Evolutionary conservation across 2,888 invertebrate species (phyloP), one percentile per base, ranked within the genome.

Genomic region (Drosophila neotestacea): DNA sequence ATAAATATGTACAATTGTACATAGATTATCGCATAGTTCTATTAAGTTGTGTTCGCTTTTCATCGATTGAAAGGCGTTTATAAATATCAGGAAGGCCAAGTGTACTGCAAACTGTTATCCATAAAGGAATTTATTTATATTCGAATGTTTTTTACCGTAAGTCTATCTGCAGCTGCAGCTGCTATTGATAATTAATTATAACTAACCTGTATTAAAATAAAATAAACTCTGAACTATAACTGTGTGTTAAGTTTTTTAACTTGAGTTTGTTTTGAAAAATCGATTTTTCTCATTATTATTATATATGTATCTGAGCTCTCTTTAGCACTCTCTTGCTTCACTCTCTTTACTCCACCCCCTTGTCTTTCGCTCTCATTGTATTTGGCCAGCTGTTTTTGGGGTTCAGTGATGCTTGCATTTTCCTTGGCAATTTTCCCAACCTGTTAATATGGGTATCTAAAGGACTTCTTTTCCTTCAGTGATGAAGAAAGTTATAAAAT

Each of bases 221-320:
- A 22, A 22, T 22, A 22, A 1, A 22, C 22, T 38, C 9, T 61
- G 7, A 27, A 47, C 30, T 36, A 30, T 7, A 52, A 22, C 30
- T 30, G 28, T 13, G 16, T 13, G 50, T 30, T 13, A 11, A 48
- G 36, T 54, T 54, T 46, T 28, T 22, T 22, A 22, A 30, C 27
- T 60, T 39, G 36, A 44, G 22, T 72, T 76, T 76, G 65, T 76
- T 77, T 68, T 77, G 77, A 66, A 77, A 77, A 77, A 77, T 77
- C 76, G 76, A 77, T 77, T 69, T 69, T 77, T 66, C 65, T 55
- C 59, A 56, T 67, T 54, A 64, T 72, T 64, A 28, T 56, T 55
- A 39, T 41, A 58, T 61, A 54, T 64, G 58, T 46, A 46, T 59
- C 59, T 34, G 44, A 10, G 58, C 65, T 48, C 67, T 56, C 34